A percentile compares a stretch with the other conserved stretches of the same genome.
phyloP scores from a whole-genome alignment of 64 coral and sea anemone genomes.

The Porites lutea region DNA sequence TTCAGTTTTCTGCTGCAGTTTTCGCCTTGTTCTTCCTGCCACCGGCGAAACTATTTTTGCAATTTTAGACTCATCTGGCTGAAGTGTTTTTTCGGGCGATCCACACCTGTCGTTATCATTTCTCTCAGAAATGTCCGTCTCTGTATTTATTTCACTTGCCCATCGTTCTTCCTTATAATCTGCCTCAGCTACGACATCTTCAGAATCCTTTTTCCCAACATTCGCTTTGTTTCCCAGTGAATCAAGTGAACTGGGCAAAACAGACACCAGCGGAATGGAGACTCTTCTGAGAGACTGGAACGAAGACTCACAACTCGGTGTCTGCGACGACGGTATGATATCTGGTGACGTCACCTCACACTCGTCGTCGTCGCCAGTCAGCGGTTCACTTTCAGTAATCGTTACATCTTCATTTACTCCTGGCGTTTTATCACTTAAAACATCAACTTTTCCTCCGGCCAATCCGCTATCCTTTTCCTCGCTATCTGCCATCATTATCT shows the following conservation, averaged over 20 bases:
- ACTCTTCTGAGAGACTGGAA: conserved; percentile 76
- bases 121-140: not conserved
- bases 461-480: not conserved
- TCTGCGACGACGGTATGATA: conserved; percentile 91
- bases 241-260: conserved; percentile 18
- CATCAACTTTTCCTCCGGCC: not conserved
- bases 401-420: not conserved
- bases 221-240: not conserved
- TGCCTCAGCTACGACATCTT: not conserved
- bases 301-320: conserved; percentile 50
- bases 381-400: not conserved
- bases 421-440: not conserved
- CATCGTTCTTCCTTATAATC: not conserved
- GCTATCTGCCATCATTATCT: not conserved
- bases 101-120: not conserved
- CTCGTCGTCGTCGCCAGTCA: conserved; percentile 7
- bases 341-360: conserved; percentile 74
- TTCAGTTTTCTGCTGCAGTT: conserved; percentile 32
- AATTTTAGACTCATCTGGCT: not conserved
- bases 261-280: conserved; percentile 28
- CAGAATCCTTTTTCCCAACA: not conserved
- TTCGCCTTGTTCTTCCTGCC: conserved; percentile 85
- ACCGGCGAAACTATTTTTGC: conserved; percentile 65
- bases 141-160: not conserved
- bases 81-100: conserved; percentile 6